Evolutionary conservation across 2,797 vertebrate genomes (phyloP), one percentile per base, ranked within the genome.

Genomic region (Sciurus carolinensis): DNA sequence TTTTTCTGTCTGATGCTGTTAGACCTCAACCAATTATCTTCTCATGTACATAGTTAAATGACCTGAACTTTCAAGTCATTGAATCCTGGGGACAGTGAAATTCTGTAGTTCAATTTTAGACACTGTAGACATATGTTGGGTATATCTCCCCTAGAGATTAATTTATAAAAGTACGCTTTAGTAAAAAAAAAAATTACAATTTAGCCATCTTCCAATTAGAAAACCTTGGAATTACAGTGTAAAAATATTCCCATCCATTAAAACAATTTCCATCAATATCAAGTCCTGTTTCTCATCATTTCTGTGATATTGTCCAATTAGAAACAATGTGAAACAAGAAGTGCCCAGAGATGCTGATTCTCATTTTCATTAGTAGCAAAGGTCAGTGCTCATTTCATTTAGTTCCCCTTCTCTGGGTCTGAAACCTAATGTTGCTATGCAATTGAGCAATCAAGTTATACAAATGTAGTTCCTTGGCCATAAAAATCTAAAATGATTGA

Each of bases 241-340:
- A 81, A 97, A 88, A 96, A 95, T 47, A 75, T 13, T 92, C 81
- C 52, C 26, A 77, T 94, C 33, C 36, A 11, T 80, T 80, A 95
- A 80, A 95, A 30, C 66, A 92, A 30, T 96, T 95, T 92, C 59
- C 42, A 84, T 91, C 92, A 67, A 69, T 47, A 95, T 54, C 81
- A 72, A 96, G 82, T 91, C 36, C 94, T 87, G 20, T 96, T 96
- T 93, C 92, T 95, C 50, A 50, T 89, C 6, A 4, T 87, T 96
- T 96, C 84, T 95, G 18, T 96, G 86, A 95, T 95, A 94, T 44
- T 93, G n/a, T 75, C 79, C 87, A 97, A 71, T 97, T 96, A 95
- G 90, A 83, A 95, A 96, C 54, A 96, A 83, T 73, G 30, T 88
- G 77, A 96, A 96, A 73, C 39, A 91, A 91, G 77, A 93, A 95